Conservation (phyloP, 1,140 invertebrate species). For the Triops cancriformis region DNA sequence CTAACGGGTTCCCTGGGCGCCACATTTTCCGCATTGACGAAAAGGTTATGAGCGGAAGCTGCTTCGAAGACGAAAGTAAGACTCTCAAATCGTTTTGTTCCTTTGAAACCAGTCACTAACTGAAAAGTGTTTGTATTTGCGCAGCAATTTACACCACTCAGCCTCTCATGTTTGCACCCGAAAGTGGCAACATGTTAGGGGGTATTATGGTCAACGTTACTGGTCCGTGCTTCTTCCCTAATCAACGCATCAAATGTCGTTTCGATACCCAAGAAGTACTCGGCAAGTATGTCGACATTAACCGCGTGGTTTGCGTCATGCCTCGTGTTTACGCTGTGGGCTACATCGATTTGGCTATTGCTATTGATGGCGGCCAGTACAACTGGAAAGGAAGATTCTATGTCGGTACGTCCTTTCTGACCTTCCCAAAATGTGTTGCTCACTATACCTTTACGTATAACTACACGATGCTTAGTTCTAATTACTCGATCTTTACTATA, state of each 20-base stretch:
- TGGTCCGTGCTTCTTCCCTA: constrained; percentile 74
- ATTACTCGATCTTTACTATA: no score
- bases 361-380: constrained; percentile 65
- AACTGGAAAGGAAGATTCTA: constrained; percentile 89
- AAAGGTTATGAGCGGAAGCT: constrained; percentile 82
- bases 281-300: constrained; percentile 63
- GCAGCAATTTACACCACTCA: constrained; percentile 62
- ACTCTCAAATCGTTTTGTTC: constrained; percentile 27
- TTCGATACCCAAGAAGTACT: constrained; percentile 47
- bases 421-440: no score
- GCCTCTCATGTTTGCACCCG: constrained; percentile 76
- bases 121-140: constrained; percentile 31
- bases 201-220: constrained; percentile 91
- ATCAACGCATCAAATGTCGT: constrained; percentile 60
- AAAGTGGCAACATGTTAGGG: constrained; percentile 90
- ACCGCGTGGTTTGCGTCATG: constrained; percentile 79
- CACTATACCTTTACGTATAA: no score
- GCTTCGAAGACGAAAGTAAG: constrained; percentile 46
- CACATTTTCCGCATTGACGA: constrained; percentile 93
- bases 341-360: constrained; percentile 78
- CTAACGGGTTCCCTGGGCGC: constrained; percentile 74
- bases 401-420: constrained; percentile 63
- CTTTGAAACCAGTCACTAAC: background rate
- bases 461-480: no score
- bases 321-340: constrained; percentile 82